These are phyloP conservation scores for Motacilla alba DNA, from an alignment of 2,113 vertebrate genomes.

Conservation along the genomic window DNA sequence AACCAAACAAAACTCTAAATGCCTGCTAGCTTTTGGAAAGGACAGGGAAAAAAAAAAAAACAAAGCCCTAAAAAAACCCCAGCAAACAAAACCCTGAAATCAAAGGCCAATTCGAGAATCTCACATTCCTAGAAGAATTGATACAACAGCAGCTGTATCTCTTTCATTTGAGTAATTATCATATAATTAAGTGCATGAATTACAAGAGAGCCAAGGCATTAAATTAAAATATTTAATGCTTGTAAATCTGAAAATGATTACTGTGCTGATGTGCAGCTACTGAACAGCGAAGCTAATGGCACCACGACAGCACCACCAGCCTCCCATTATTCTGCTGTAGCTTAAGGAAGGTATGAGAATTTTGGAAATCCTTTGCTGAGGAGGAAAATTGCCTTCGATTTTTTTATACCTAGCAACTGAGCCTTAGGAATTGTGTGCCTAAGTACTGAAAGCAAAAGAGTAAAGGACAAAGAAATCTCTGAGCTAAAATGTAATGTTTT, in stretches of 20 bases:
- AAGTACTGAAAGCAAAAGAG: neutral
- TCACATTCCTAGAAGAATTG: conserved; percentile 78
- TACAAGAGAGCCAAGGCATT: conserved; percentile 90
- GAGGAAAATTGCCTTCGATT: neutral
- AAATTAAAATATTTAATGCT: conserved; percentile 93
- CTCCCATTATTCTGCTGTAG: conserved; percentile 16
- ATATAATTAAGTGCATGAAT: conserved; percentile 93
- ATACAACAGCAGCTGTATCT: conserved; percentile 82
- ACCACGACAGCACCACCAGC: conserved; percentile 39
- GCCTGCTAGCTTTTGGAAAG: neutral
- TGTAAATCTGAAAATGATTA: conserved; percentile 90
- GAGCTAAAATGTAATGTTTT: neutral
- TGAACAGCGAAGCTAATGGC: conserved; percentile 70
- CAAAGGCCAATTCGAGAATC: conserved; percentile 65
- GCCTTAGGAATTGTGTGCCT: neutral
- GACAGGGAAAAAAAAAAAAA: neutral
- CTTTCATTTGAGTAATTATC: conserved; percentile 88
- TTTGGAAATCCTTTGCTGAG: neutral
- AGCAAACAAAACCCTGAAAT: conserved; percentile 7
- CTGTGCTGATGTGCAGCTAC: conserved; percentile 80
- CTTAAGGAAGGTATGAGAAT: neutral
- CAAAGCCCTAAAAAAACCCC: too few relatives aligned
- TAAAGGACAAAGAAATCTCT: neutral
- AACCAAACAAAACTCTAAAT: neutral
- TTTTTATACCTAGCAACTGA: neutral